A percentile compares a stretch with the other conserved stretches of the same genome.
These are phyloP conservation scores for Cheilinus undulatus DNA, from an alignment of 2,113 vertebrate genomes.

Conservation along the genomic window DNA sequence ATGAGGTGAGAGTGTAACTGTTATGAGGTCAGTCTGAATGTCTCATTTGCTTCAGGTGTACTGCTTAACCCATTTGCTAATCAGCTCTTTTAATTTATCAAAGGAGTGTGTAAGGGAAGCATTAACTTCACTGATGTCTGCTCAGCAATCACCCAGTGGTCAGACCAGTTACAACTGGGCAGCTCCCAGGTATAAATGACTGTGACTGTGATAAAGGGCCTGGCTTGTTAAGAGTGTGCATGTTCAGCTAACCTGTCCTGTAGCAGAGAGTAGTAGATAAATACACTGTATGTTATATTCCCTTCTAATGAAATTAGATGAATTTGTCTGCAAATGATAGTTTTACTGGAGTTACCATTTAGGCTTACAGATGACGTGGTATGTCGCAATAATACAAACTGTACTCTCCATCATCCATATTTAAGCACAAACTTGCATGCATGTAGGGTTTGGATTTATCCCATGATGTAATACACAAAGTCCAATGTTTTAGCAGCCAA, in stretches of 20 bases:
- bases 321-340: neutral
- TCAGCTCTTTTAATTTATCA: conserved; percentile 6
- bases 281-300: neutral
- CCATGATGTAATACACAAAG: no score
- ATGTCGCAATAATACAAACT: neutral
- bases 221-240: neutral
- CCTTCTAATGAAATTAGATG: neutral
- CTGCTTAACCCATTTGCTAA: neutral
- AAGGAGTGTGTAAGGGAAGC: conserved; percentile 17
- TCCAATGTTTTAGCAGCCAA: no score
- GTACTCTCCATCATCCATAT: neutral
- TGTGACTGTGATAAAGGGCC: conserved; percentile 5
- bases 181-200: conserved; percentile 1
- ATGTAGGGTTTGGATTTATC: neutral
- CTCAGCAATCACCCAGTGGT: conserved; percentile 22
- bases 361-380: neutral
- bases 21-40: neutral
- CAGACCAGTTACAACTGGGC: neutral
- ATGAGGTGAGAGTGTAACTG: neutral
- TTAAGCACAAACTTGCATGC: neutral
- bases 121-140: neutral
- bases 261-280: neutral
- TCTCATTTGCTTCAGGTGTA: conserved; percentile 20
- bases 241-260: neutral
- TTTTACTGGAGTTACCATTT: neutral